Percentiles rank a stretch among this genome's conserved stretches.
Evolutionary conservation across 2,888 invertebrate species (phyloP).

Genomic region (Agrotis clavis): DNA sequence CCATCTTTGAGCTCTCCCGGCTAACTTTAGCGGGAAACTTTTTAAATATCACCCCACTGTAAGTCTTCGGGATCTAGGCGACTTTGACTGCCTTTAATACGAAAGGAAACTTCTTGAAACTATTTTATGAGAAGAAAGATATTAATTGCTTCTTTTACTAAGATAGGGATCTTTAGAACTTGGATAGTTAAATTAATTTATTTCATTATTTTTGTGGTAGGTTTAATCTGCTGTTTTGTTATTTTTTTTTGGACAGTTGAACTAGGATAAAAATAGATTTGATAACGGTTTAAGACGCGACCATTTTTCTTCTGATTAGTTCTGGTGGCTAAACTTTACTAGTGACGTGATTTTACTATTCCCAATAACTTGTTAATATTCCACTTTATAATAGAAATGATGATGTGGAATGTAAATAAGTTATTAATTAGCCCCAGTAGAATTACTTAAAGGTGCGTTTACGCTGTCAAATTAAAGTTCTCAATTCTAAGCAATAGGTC

Average conservation of each 20-base stretch:
- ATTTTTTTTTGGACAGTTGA: neutral
- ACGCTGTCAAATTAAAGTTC: conserved; percentile 5
- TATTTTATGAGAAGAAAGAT: conserved; percentile 45
- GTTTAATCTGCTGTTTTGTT: neutral
- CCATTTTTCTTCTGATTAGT: too few species aligned
- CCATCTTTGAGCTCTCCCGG: conserved; percentile 49
- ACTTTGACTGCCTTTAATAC: conserved; percentile 34
- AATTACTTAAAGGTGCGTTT: conserved; percentile 27
- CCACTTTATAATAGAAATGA: too few species aligned
- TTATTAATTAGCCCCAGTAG: conserved; percentile 16
- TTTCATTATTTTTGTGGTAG: too few species aligned
- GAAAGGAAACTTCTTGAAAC: conserved; percentile 47
- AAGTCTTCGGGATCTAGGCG: conserved; percentile 28
- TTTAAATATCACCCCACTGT: conserved; percentile 58
- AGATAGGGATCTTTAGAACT: too few species aligned
- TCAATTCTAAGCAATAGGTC: neutral
- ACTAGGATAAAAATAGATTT: too few species aligned
- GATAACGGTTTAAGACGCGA: too few species aligned
- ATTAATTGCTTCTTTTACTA: conserved; percentile 36
- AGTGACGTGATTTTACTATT: neutral
- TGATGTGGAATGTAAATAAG: too few species aligned
- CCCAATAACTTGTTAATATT: neutral
- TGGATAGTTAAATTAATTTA: too few species aligned
- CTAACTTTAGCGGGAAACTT: conserved; percentile 55
- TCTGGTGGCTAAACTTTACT: neutral